Conservation (phyloP, 1,140 invertebrate genomes). For the Aphelenchoides avenae region DNA sequence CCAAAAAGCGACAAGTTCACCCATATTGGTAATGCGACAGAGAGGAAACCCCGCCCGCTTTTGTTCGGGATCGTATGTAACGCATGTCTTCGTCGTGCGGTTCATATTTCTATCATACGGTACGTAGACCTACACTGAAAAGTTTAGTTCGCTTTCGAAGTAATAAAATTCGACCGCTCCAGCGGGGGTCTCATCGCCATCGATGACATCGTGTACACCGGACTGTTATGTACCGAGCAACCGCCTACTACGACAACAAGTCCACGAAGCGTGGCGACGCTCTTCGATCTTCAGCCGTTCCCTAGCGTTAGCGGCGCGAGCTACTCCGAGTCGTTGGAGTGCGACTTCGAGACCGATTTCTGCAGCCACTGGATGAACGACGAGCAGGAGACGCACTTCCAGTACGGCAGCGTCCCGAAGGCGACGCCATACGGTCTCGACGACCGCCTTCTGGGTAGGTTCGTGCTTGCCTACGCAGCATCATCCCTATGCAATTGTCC, state of each 20-base stretch:
- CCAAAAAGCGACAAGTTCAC: no score
- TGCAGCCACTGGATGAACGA: conserved; percentile 39
- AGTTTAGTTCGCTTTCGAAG: conserved; percentile 36
- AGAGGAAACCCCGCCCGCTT: no score
- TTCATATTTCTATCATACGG: no score
- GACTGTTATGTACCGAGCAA: conserved; percentile 26
- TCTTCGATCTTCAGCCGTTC: conserved; percentile 20
- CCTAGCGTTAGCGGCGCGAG: no score
- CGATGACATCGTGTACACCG: conserved; percentile 39
- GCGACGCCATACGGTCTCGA: conserved; percentile 1
- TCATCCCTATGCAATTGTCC: no score
- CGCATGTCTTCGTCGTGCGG: no score
- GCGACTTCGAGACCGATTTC: conserved; percentile 36
- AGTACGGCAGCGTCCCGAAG: conserved; percentile 22
- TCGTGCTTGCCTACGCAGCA: neutral
- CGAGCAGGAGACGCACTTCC: conserved; percentile 1
- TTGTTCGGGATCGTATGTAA: no score
- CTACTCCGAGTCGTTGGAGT: conserved; percentile 19
- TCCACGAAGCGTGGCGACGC: conserved; percentile 10
- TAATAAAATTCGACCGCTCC: conserved; percentile 29
- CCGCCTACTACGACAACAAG: conserved; percentile 15
- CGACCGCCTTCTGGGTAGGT: neutral
- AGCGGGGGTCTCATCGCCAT: conserved; percentile 29
- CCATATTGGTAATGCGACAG: no score
- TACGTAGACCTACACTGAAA: no score